Evolutionary conservation across 1,140 invertebrate genomes (phyloP).

Genomic region (Drosophila sucinea): DNA sequence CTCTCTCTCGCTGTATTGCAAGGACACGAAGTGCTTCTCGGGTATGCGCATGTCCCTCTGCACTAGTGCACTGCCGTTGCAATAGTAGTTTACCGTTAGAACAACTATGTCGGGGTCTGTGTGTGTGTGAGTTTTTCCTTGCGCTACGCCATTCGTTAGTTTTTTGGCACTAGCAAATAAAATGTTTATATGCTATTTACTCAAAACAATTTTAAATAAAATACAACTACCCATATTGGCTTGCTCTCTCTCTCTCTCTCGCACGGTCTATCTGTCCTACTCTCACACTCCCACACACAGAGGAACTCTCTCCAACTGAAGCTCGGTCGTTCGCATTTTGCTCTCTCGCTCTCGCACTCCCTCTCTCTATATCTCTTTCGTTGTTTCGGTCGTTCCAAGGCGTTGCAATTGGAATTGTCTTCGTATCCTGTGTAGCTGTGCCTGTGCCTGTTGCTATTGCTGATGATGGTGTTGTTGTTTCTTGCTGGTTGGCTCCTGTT

Average conservation of each 20-base stretch:
- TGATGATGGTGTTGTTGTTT: conserved; percentile 63
- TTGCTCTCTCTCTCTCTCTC: conserved; percentile 22
- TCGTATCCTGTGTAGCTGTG: conserved; percentile 39
- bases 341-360: conserved; percentile 10
- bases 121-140: conserved; percentile 46
- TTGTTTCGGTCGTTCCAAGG: conserved; percentile 66
- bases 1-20: conserved; percentile 1
- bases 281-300: conserved; percentile 19
- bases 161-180: conserved; percentile 79
- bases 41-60: conserved; percentile 60
- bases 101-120: background rate
- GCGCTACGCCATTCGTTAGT: conserved; percentile 47
- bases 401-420: conserved; percentile 74
- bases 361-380: conserved; percentile 24
- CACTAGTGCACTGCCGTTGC: conserved; percentile 3
- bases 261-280: conserved; percentile 5
- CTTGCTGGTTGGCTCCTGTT: conserved; percentile 79
- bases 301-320: conserved; percentile 17
- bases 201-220: conserved; percentile 82
- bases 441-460: conserved; percentile 43
- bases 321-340: conserved; percentile 17
- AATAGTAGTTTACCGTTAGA: conserved; percentile 58
- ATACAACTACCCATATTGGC: conserved; percentile 50
- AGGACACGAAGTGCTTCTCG: conserved; percentile 23
- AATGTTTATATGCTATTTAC: conserved; percentile 82